Evolutionary conservation across 2,797 vertebrate species (phyloP).

Genomic region (Pseudomugil gertrudae): DNA sequence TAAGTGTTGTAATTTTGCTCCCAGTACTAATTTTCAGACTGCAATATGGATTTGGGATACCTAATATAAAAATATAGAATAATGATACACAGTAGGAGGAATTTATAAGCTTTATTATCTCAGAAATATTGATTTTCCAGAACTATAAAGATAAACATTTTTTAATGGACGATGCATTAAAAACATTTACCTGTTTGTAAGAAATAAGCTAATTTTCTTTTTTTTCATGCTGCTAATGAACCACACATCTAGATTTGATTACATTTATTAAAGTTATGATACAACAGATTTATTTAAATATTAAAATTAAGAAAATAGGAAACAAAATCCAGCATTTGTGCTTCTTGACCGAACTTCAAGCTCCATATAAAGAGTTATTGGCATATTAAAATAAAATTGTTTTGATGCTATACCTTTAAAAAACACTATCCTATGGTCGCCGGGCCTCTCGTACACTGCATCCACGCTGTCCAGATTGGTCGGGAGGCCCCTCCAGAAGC

Average conservation of each 20-base stretch:
- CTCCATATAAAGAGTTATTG: background rate
- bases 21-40: background rate
- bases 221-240: background rate
- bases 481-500: constrained; percentile 95
- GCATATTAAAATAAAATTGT: background rate
- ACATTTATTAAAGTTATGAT: background rate
- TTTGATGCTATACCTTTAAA: constrained; percentile 88
- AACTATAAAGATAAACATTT: background rate
- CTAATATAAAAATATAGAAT: background rate
- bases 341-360: background rate
- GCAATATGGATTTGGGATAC: background rate
- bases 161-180: background rate
- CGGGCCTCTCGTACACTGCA: constrained; percentile 90
- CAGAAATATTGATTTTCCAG: background rate
- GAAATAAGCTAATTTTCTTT: background rate
- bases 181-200: no score
- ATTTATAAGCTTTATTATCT: background rate
- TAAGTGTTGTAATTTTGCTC: background rate
- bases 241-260: background rate
- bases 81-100: background rate
- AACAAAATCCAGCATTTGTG: background rate
- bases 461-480: constrained; percentile 91
- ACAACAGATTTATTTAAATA: background rate
- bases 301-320: background rate
- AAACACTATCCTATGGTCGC: constrained; percentile 95